These are phyloP conservation scores for Hydropotes inermis DNA, from an alignment of 2,113 vertebrate genomes.

Conservation along the genomic window DNA sequence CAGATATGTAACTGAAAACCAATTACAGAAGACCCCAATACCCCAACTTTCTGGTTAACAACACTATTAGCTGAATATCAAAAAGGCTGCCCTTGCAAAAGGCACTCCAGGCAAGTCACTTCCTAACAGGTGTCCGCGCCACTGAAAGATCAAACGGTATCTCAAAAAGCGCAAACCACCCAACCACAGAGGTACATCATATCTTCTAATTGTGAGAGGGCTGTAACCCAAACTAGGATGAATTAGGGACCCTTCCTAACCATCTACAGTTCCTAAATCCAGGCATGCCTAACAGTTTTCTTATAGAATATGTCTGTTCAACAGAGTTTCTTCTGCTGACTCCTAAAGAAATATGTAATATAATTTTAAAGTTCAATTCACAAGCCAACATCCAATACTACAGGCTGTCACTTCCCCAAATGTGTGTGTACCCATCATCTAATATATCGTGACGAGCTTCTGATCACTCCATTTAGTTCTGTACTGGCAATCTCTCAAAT, in stretches of 20 bases:
- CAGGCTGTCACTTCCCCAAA: background rate
- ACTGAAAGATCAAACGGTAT: background rate
- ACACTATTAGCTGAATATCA: background rate
- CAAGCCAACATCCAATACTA: constrained; percentile 17
- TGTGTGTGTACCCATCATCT: background rate
- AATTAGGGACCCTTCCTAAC: background rate
- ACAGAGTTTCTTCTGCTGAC: constrained; percentile 1
- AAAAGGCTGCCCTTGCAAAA: background rate
- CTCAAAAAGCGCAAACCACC: background rate
- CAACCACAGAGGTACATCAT: background rate
- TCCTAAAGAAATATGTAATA: constrained; percentile 36
- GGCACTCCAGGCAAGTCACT: background rate
- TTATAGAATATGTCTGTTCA: background rate
- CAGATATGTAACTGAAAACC: background rate
- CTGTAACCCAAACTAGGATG: background rate
- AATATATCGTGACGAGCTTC: background rate
- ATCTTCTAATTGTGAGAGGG: background rate
- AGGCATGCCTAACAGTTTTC: background rate
- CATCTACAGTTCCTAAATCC: background rate
- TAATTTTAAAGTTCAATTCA: constrained; percentile 57
- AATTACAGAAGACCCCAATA: background rate
- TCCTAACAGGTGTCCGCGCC: background rate
- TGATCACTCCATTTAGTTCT: constrained; percentile 36
- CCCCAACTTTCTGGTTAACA: background rate
- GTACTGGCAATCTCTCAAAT: background rate